Base-by-base conservation (phyloP, 92 coral and sea anemone species). In the Montipora capitata region DNA sequence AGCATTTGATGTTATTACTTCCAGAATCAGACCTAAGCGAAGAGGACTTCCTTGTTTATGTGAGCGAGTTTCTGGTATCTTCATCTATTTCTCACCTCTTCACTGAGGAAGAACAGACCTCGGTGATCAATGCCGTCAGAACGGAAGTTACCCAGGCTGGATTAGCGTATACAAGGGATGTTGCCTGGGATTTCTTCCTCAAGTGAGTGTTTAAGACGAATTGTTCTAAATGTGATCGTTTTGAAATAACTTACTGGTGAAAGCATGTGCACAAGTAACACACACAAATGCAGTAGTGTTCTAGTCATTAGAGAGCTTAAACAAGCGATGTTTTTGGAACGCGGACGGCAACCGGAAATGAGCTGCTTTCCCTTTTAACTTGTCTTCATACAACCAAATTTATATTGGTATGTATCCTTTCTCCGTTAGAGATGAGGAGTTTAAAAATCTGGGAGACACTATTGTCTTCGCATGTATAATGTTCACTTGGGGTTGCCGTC, bases 71-170 rank as follows among this genome's bases (percentile, higher is more conserved):
- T 79, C 95, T 98, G 40, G 98, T 98, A 72, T 98, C 99, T 16
- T 96, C 98, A 41, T 98, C 98, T 5, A 98, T 98, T 68, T 96
- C 98, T 44, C 98, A 96, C 68, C 89, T 98, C 43, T 98, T 98
- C 85, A 87, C 95, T 38, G 99, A 98, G 41, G 99, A 98, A 82
- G 99, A 96, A 66, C 99, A 96, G 79, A 98, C 95, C 6, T 98
- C 98, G 15, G 98, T 96, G 10, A 98, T 98, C 90, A 98, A 98
- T 80, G 98, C 99, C 8, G 99, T 98, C 18, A 85, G 99, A 40
- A 91, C 99, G 27, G 99, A 98, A 73, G 99, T 98, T 91, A 98
- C 99, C 0, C 99, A 98, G 77, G 99, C 99, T 40, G 99, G 99
- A n/a, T 92, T 98, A 51, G 94, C 99, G 1, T 98, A 98, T 91